Conservation (phyloP, 1,140 invertebrate species). For the Leguminivora glycinivorella region DNA sequence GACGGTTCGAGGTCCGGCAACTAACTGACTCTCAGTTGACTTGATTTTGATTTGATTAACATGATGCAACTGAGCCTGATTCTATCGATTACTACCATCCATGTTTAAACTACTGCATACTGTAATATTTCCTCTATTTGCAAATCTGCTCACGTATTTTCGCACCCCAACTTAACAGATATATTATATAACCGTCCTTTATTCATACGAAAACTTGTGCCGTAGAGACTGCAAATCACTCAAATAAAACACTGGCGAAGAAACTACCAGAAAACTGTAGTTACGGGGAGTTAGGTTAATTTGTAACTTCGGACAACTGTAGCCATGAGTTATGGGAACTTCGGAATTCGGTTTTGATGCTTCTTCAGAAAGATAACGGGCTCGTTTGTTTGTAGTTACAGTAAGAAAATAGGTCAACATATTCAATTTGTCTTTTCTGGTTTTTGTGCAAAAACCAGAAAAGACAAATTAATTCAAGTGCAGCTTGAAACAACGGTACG, state of each 20-base stretch:
- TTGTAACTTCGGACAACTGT: constrained; percentile 17
- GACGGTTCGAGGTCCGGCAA: no score
- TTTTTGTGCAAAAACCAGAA: no score
- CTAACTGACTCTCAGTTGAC: no score
- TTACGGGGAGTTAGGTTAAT: constrained; percentile 5
- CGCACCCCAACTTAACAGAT: constrained; percentile 6
- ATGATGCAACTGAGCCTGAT: no score
- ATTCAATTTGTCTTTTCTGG: no score
- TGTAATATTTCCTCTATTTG: constrained; percentile 7
- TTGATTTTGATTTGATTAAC: no score
- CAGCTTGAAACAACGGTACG: no score
- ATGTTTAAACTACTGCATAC: background rate
- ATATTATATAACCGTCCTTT: constrained; percentile 18
- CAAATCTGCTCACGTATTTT: constrained; percentile 11
- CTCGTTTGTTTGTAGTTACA: background rate
- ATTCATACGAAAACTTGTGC: constrained; percentile 16
- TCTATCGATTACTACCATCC: no score
- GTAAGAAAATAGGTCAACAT: background rate
- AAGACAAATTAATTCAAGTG: no score
- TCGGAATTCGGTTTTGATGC: background rate
- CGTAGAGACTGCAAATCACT: background rate
- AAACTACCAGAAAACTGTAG: constrained; percentile 19
- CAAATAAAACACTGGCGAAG: constrained; percentile 8
- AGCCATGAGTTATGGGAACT: constrained; percentile 11
- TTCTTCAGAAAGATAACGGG: background rate